These are phyloP conservation scores for Sebastes iracundus DNA, from an alignment of 2,797 vertebrate genomes.

Conservation along the genomic window DNA sequence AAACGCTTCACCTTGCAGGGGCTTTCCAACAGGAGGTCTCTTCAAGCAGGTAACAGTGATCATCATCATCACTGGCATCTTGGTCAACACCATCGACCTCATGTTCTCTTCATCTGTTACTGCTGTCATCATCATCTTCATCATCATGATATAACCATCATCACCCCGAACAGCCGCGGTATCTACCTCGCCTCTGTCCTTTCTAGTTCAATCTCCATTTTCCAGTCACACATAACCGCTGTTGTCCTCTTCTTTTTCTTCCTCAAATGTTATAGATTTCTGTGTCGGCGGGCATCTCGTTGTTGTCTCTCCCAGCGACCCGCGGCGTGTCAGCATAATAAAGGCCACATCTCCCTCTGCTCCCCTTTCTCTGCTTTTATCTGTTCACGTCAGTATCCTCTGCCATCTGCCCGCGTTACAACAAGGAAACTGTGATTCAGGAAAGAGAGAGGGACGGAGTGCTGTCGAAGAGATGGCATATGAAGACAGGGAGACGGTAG, in stretches of 20 bases:
- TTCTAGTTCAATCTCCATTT: not conserved
- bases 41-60: conserved; percentile 87
- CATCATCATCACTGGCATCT: not conserved
- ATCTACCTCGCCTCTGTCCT: not conserved
- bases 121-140: not conserved
- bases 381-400: not conserved
- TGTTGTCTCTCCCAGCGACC: not conserved
- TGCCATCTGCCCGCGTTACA: not conserved
- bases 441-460: not conserved
- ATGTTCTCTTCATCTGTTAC: not conserved
- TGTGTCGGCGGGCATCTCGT: not conserved
- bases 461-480: not conserved
- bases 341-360: conserved; percentile 14
- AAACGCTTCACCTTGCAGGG: conserved; percentile 96
- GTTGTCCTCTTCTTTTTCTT: not conserved
- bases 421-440: conserved; percentile 2
- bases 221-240: not conserved
- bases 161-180: not conserved
- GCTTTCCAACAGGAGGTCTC: conserved; percentile 94
- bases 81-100: not conserved
- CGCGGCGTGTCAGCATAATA: not conserved
- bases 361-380: conserved; percentile 1
- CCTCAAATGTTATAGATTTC: not conserved
- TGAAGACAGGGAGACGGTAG: not conserved
- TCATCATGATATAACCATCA: not conserved